Base-by-base conservation (phyloP, 2,888 invertebrate species). In the Oxytorus armatus region DNA sequence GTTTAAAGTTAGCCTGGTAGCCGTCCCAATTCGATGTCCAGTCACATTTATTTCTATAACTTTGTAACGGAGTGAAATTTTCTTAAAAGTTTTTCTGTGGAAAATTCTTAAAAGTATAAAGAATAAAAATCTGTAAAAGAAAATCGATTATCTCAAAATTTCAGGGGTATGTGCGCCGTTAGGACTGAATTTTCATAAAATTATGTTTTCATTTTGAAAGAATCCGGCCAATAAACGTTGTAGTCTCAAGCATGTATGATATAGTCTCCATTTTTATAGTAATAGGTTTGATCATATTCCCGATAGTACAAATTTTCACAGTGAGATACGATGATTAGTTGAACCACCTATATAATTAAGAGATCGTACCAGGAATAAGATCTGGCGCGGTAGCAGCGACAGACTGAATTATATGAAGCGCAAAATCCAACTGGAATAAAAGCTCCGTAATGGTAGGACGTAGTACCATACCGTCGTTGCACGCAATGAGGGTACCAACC, bases 401-500 rank as follows among this genome's bases (percentile, higher is more conserved):
- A 39, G 39, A 65, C 49, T 55, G 16, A 49, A 59, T 63, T n/a
- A 33, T 39, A 76, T 29, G 11, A 39, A 18, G 63, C 25, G 25
- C 33, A 21, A 14, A 4, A 65, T 36, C 44, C 33, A n/a, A 33
- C 69, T 63, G 70, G 21, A 63, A n/a, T n/a, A n/a, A n/a, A n/a
- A 36, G 49, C 42, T 42, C 29, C 39, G 39, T 39, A 39, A 25
- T 39, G 8, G 23, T 16, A 33, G 36, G 16, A 51, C 11, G 23
- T 16, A 33, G 36, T 33, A 51, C n/a, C n/a, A 10, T 39, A 39
- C 53, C 44, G 14, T 1, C 21, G 61, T 8, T 77, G 61, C 21
- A 61, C 11, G 23, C 36, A n/a, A n/a, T n/a, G 8, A 11, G 59
- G 36, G 23, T 49, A 59, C 49, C n/a, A 59, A 79, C 63, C 61